Evolutionary conservation across 30 jellyfish, hydroid and myxozoan species (phyloP).

Genomic region (Turritopsis dohrnii): DNA sequence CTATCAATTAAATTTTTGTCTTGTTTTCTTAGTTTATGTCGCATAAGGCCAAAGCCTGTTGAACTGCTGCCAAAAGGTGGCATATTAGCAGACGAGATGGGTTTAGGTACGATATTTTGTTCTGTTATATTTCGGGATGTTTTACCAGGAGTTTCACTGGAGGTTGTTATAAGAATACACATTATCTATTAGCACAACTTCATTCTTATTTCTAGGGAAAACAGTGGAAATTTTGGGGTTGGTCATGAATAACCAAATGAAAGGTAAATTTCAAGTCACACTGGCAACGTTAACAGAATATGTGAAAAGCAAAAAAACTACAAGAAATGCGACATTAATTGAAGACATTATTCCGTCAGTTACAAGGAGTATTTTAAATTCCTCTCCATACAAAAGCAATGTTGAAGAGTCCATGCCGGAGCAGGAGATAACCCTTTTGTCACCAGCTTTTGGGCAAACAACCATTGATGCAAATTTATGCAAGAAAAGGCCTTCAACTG

Average conservation of each 20-base stretch:
- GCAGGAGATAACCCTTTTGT: background rate
- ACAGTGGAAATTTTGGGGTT: conserved; percentile 89
- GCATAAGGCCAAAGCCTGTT: background rate
- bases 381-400: background rate
- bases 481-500: background rate
- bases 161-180: background rate
- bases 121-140: too few relatives aligned
- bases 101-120: too few relatives aligned
- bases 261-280: background rate
- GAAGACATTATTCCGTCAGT: background rate
- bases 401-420: background rate
- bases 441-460: background rate
- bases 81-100: conserved; percentile 98
- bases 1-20: background rate
- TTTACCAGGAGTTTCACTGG: background rate
- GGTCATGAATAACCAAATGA: conserved; percentile 35
- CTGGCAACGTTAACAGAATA: background rate
- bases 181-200: background rate
- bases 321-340: background rate
- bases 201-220: conserved; percentile 41
- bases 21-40: conserved; percentile 6
- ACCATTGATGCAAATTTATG: background rate
- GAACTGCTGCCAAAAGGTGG: conserved; percentile 91
- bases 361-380: background rate
- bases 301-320: background rate